Evolutionary conservation across 1,140 invertebrate species (phyloP), one percentile per base, ranked within the genome.

Genomic region (Brachionus rubens): DNA sequence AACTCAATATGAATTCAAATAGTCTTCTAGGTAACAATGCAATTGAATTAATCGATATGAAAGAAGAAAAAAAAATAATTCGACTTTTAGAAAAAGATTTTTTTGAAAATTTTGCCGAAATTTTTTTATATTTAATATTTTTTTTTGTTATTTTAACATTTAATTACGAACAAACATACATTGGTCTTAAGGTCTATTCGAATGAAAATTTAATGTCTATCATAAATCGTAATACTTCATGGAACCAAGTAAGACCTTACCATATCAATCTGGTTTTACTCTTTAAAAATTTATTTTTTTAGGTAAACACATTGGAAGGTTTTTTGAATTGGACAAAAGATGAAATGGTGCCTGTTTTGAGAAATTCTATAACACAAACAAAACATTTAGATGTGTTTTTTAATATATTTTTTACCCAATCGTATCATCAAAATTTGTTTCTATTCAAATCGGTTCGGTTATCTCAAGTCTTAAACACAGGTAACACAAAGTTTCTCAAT

Each of bases 171-270:
- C 19, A 19, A 12, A 46, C 59, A 24, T 65, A 65, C 14, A 65
- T 65, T 65, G 59, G 43, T 65, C 24, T 43, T 10, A 65, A 65
- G 7, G 59, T 43, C 10, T 65, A 41, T 24, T 65, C 59, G 10
- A 65, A 65, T n/a, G 59, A 65, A 24, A 41, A 65, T 41, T 41
- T 65, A 14, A 41, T 43, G 3, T 9, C 19, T 12, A 5, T 43
- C 3, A 19, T 65, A 6, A 24, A 43, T 21, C 21, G 9, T 12
- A 65, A 65, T 10, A 65, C 59, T 24, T 43, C 36, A 12, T 65
- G 59, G 59, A 62, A 36, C 16, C 30, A 19, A 62, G 56, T 62
- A 62, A 62, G 19, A 28, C n/a, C n/a, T n/a, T n/a, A n/a, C n/a
- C n/a, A n/a, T n/a, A 16, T 16, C 12, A 21, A 16, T 21, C 19